Conservation (phyloP, 1,140 invertebrate species). For the Achatina immaculata region DNA sequence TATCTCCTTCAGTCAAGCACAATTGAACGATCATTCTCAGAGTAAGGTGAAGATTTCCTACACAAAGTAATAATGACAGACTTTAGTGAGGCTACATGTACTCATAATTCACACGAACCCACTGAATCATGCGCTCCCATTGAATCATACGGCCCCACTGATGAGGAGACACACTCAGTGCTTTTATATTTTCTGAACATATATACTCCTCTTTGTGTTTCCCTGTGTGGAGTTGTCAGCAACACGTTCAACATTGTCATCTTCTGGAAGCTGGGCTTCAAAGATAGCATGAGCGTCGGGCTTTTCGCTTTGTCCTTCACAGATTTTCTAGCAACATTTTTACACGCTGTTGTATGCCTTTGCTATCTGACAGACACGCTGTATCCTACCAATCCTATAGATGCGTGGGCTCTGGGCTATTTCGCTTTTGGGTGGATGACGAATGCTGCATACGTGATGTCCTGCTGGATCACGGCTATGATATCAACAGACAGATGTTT, state of each 20-base stretch:
- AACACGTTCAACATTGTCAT: neutral
- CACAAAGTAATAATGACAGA: too few relatives aligned
- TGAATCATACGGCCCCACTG: too few relatives aligned
- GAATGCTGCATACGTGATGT: neutral
- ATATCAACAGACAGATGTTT: neutral
- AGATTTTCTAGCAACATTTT: neutral
- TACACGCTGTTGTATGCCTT: neutral
- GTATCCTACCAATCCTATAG: neutral
- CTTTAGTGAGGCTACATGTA: too few relatives aligned
- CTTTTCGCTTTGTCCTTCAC: constrained; percentile 13
- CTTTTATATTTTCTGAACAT: too few relatives aligned
- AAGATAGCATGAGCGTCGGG: neutral
- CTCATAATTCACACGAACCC: too few relatives aligned
- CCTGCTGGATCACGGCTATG: constrained; percentile 17
- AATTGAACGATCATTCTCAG: too few relatives aligned
- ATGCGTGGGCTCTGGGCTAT: neutral
- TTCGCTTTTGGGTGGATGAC: neutral
- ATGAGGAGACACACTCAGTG: too few relatives aligned
- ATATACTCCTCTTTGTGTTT: neutral
- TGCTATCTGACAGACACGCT: neutral
- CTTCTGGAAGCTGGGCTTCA: constrained; percentile 1
- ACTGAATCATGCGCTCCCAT: too few relatives aligned
- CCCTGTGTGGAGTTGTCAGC: neutral
- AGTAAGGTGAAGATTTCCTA: too few relatives aligned
- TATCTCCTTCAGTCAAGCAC: too few relatives aligned